Percentiles rank a stretch among this genome's conserved stretches.
phyloP scores from a whole-genome alignment of 2,888 invertebrate species.

The Syrphus vitripennis region DNA sequence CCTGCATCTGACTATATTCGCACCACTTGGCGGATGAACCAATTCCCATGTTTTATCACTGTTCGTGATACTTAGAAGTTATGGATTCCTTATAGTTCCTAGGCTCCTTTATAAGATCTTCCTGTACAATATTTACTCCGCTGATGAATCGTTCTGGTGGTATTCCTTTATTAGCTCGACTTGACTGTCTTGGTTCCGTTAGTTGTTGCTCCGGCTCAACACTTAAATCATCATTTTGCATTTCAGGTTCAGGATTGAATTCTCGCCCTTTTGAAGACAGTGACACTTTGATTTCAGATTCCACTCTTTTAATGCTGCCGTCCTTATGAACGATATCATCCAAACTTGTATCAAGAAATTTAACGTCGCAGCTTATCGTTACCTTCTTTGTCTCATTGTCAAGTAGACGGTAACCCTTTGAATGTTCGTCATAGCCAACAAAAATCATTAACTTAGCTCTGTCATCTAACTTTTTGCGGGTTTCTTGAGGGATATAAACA shows the following conservation, averaged over 20 bases:
- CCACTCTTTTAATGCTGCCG: too few species aligned
- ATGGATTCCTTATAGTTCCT: background rate
- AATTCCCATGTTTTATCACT: background rate
- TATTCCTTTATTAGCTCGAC: conserved; percentile 67
- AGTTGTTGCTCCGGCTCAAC: background rate
- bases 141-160: background rate
- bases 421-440: background rate
- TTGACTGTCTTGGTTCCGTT: conserved; percentile 85
- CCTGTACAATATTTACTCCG: background rate
- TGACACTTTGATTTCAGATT: too few species aligned
- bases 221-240: background rate
- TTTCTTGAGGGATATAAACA: background rate
- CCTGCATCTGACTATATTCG: background rate
- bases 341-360: background rate
- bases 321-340: background rate
- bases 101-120: background rate
- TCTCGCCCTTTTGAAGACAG: too few species aligned
- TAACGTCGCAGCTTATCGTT: background rate
- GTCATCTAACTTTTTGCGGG: background rate
- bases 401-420: background rate
- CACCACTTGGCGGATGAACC: background rate
- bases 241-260: background rate
- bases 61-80: background rate
- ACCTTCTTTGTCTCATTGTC: background rate
- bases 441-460: background rate